Evolutionary conservation across 2,888 invertebrate species (phyloP).

Genomic region (Nymphalis c-album): DNA sequence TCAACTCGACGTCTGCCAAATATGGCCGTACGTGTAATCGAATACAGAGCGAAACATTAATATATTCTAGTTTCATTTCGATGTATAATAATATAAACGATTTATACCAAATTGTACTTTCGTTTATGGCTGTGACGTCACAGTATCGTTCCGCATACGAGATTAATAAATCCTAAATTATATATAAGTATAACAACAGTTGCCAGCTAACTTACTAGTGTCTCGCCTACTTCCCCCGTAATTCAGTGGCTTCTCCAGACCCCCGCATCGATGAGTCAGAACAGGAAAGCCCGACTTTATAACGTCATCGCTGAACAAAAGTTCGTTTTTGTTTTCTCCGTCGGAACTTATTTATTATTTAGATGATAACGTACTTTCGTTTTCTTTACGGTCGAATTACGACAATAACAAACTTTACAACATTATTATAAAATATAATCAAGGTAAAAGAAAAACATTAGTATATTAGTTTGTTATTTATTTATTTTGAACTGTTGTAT

Average conservation of each 20-base stretch:
- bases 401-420: too few relatives aligned
- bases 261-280: slow-evolving; percentile 55
- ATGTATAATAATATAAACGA: background rate
- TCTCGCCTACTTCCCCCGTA: slow-evolving; percentile 13
- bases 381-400: too few relatives aligned
- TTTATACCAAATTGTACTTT: background rate
- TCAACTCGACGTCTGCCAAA: background rate
- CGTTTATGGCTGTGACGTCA: background rate
- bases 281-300: slow-evolving; percentile 62
- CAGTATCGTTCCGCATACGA: background rate
- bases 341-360: too few relatives aligned
- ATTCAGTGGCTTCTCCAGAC: slow-evolving; percentile 26
- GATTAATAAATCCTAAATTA: slow-evolving; percentile 13
- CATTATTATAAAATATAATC: too few relatives aligned
- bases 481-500: too few relatives aligned
- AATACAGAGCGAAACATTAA: background rate
- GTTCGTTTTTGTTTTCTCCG: background rate
- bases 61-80: background rate
- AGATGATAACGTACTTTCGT: too few relatives aligned
- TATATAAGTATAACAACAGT: slow-evolving; percentile 5
- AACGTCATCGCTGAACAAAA: slow-evolving; percentile 53
- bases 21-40: slow-evolving; percentile 1
- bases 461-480: too few relatives aligned
- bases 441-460: too few relatives aligned
- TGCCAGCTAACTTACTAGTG: slow-evolving; percentile 1